A percentile compares a stretch with the other conserved stretches of the same genome.
These are phyloP conservation scores for Meliscaeva auricollis DNA, from an alignment of 2,888 invertebrate genomes.

Conservation along the genomic window DNA sequence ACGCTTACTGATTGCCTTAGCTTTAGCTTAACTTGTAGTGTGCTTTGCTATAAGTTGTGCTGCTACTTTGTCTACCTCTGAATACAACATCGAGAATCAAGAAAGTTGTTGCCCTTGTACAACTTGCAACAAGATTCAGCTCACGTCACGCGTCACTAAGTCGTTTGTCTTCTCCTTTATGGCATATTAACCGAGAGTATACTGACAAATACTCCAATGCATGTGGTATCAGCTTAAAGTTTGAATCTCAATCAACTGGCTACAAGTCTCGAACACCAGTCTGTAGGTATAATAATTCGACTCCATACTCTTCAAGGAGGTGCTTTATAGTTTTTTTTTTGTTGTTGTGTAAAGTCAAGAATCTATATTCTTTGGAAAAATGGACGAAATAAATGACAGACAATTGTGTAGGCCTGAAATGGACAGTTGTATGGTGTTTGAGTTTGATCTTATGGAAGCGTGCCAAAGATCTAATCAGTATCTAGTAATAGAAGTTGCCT, in stretches of 20 bases:
- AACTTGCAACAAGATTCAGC: conserved; percentile 73
- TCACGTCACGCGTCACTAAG: conserved; percentile 76
- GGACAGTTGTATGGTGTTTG: background rate
- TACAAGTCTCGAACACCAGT: no score
- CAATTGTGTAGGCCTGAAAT: conserved; percentile 47
- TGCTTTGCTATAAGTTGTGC: background rate
- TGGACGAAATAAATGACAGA: conserved; percentile 4
- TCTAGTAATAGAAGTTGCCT: conserved; percentile 20
- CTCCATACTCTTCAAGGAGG: conserved; percentile 13
- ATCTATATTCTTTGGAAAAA: conserved; percentile 32
- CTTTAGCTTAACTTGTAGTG: background rate
- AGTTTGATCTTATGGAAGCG: conserved; percentile 51
- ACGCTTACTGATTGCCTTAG: conserved; percentile 28
- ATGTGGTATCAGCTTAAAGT: conserved; percentile 17
- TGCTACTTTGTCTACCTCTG: conserved; percentile 16
- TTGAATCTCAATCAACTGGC: conserved; percentile 16
- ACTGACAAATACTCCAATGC: conserved; percentile 50
- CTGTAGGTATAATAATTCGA: no score
- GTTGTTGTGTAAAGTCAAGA: conserved; percentile 1
- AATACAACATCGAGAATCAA: conserved; percentile 54
- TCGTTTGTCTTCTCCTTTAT: conserved; percentile 76
- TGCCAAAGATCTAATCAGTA: conserved; percentile 64
- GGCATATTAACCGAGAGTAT: conserved; percentile 66
- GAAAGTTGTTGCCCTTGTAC: conserved; percentile 76
- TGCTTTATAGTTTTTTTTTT: conserved; percentile 27